phyloP scores from a whole-genome alignment of 2,888 invertebrate genomes.

The Patella depressa region DNA sequence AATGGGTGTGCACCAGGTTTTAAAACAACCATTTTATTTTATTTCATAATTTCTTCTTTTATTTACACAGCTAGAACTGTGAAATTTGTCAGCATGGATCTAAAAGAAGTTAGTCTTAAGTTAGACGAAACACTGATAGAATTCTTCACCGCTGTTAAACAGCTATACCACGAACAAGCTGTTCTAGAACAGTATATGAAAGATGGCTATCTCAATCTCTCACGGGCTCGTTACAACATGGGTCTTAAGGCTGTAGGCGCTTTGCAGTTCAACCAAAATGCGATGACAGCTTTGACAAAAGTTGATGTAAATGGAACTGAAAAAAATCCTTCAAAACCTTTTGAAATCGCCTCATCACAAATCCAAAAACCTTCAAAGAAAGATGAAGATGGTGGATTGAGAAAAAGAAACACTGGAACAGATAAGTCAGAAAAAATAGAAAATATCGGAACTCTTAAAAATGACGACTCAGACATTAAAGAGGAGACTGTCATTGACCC shows the following conservation, averaged over 20 bases:
- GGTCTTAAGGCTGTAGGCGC: slow-evolving; percentile 54
- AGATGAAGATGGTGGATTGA: slow-evolving; percentile 20
- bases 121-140: slow-evolving; percentile 45
- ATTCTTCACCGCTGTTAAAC: slow-evolving; percentile 45
- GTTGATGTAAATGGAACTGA: slow-evolving; percentile 28
- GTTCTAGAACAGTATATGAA: slow-evolving; percentile 43
- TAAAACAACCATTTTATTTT: too few relatives aligned
- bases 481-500: slow-evolving; percentile 74
- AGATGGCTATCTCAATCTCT: slow-evolving; percentile 49
- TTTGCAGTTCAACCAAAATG: slow-evolving; percentile 49
- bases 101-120: slow-evolving; percentile 39
- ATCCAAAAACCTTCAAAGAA: slow-evolving; percentile 1
- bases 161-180: slow-evolving; percentile 42
- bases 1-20: too few relatives aligned
- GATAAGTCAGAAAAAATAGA: slow-evolving; percentile 23
- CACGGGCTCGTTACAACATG: slow-evolving; percentile 60
- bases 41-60: too few relatives aligned
- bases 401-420: slow-evolving; percentile 24
- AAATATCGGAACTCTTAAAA: slow-evolving; percentile 15
- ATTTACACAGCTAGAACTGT: too few relatives aligned
- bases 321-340: slow-evolving; percentile 11
- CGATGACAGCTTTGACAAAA: slow-evolving; percentile 47
- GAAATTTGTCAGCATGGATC: not conserved
- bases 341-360: slow-evolving; percentile 15
- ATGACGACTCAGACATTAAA: slow-evolving; percentile 17